These are phyloP conservation scores for Pardalotus punctatus DNA, from an alignment of 2,113 vertebrate genomes.

Conservation along the genomic window DNA sequence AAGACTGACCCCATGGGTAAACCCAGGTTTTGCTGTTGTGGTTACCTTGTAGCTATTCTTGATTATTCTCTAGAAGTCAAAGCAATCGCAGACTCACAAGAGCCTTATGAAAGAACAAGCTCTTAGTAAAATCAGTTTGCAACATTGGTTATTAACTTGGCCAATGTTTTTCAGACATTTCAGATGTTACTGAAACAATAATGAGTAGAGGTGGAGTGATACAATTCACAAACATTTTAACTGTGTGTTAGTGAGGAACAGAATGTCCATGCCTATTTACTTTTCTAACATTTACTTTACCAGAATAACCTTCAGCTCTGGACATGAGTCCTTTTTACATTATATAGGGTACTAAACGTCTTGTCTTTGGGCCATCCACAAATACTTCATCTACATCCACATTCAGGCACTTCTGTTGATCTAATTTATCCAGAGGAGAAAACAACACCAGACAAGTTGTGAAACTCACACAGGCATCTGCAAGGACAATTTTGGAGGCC, in stretches of 20 bases:
- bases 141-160: neutral
- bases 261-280: neutral
- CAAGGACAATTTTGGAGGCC: neutral
- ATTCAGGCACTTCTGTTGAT: neutral
- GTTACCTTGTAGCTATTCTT: neutral
- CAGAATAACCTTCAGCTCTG: neutral
- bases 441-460: neutral
- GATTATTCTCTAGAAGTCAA: neutral
- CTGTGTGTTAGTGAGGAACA: neutral
- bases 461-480: neutral
- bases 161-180: neutral
- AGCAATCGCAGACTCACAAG: neutral
- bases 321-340: neutral
- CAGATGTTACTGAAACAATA: neutral
- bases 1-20: neutral
- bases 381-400: neutral
- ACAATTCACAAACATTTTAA: fast-evolving
- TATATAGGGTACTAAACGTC: neutral
- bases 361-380: neutral
- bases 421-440: neutral
- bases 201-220: neutral
- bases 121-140: neutral
- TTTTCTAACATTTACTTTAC: neutral
- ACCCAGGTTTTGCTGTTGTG: neutral
- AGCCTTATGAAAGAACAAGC: neutral